Evolutionary conservation across 2,888 invertebrate genomes (phyloP).

Genomic region (Thera britannica): DNA sequence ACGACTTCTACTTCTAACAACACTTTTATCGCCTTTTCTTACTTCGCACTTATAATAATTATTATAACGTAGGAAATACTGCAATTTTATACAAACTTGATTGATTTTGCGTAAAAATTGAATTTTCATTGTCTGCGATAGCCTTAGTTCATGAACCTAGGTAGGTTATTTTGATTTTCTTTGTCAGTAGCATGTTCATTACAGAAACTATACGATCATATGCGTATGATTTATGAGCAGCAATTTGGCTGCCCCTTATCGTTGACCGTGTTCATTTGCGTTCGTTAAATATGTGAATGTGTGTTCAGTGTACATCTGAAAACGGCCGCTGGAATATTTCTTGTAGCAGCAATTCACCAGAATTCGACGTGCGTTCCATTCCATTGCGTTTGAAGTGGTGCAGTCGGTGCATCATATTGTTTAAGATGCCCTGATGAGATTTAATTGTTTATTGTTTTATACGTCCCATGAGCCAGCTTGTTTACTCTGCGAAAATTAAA

Average conservation of each 20-base stretch:
- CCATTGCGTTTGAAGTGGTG: constrained; percentile 57
- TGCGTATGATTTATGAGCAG: constrained; percentile 55
- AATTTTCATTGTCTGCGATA: constrained; percentile 34
- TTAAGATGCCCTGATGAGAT: constrained; percentile 56
- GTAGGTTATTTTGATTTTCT: constrained; percentile 45
- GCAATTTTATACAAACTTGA: constrained; percentile 7
- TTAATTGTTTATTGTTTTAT: constrained; percentile 68
- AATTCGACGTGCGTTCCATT: constrained; percentile 48
- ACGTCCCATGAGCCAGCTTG: constrained; percentile 51
- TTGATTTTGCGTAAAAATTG: constrained; percentile 20
- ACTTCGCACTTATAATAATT: constrained; percentile 36
- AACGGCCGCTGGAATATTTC: constrained; percentile 48
- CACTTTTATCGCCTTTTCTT: constrained; percentile 46
- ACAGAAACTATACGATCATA: constrained; percentile 49
- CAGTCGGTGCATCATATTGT: constrained; percentile 52
- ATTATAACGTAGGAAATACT: constrained; percentile 30
- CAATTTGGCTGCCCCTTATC: constrained; percentile 62
- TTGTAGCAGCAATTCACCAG: constrained; percentile 44
- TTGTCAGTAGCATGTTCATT: constrained; percentile 48
- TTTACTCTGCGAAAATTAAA: constrained; percentile 55
- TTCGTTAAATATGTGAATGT: constrained; percentile 50
- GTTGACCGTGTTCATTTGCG: constrained; percentile 58
- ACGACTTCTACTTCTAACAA: constrained; percentile 58
- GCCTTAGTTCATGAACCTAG: constrained; percentile 50
- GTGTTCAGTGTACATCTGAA: constrained; percentile 40